Conservation (phyloP, 2,797 vertebrate genomes). For the Gambelia wislizenii region DNA sequence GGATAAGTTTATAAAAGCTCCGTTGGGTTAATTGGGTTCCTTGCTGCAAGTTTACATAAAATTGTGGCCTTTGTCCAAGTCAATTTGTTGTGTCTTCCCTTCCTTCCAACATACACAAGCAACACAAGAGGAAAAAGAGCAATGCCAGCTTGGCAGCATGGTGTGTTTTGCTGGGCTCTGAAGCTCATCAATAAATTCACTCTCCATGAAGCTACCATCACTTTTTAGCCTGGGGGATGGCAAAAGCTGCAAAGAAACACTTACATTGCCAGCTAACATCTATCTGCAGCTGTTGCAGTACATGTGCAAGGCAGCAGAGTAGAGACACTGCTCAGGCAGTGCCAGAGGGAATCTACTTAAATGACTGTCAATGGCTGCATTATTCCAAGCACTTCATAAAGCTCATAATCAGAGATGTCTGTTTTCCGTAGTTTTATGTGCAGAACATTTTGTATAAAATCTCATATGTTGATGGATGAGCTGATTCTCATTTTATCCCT, state of each 20-base stretch:
- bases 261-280: constrained; percentile 11
- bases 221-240: neutral
- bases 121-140: neutral
- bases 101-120: neutral
- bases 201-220: neutral
- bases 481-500: neutral
- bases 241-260: constrained; percentile 20
- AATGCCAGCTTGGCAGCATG: neutral
- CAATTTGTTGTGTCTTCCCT: constrained; percentile 14
- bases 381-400: constrained; percentile 39
- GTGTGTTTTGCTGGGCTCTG: neutral
- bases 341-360: constrained; percentile 35
- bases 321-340: constrained; percentile 4
- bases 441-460: neutral
- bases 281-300: constrained; percentile 19
- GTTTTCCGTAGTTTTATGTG: constrained; percentile 1
- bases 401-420: constrained; percentile 36
- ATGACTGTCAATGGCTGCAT: constrained; percentile 22
- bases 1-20: constrained; percentile 10
- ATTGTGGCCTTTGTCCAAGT: constrained; percentile 2
- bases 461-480: neutral
- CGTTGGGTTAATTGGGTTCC: constrained; percentile 18
- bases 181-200: neutral
- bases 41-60: constrained; percentile 29
- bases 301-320: constrained; percentile 7